Evolutionary conservation across 2,113 vertebrate species (phyloP).

Genomic region (Tylochromis polylepis): DNA sequence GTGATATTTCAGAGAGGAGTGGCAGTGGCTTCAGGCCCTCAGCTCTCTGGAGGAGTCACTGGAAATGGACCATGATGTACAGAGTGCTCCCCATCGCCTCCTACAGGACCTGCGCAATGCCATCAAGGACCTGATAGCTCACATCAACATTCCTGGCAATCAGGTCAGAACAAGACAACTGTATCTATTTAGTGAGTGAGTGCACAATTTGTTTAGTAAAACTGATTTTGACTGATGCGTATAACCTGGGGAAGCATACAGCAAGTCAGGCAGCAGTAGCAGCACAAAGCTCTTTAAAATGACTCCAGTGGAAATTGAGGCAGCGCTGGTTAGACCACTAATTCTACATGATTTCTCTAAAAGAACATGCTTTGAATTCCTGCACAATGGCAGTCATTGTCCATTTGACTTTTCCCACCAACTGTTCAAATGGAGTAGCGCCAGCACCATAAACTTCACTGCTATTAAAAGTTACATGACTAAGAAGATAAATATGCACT

Average conservation of each 20-base stretch:
- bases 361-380: slow-evolving; percentile 34
- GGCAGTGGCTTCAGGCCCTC: slow-evolving; percentile 87
- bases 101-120: slow-evolving; percentile 80
- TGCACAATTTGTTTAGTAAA: not conserved
- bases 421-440: not conserved
- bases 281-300: slow-evolving; percentile 14
- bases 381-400: slow-evolving; percentile 26
- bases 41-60: slow-evolving; percentile 70
- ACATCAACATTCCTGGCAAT: slow-evolving; percentile 79
- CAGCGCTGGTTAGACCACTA: slow-evolving; percentile 45
- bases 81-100: slow-evolving; percentile 75
- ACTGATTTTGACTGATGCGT: not conserved
- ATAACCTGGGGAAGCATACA: not conserved
- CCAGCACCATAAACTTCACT: not conserved
- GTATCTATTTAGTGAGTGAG: not conserved
- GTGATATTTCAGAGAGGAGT: slow-evolving; percentile 78
- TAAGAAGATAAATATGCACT: not conserved
- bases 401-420: slow-evolving; percentile 28
- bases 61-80: slow-evolving; percentile 66
- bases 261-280: slow-evolving; percentile 1
- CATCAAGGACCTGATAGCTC: slow-evolving; percentile 79
- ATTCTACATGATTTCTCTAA: slow-evolving; percentile 42
- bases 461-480: not conserved
- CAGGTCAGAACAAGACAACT: slow-evolving; percentile 73
- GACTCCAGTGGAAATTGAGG: slow-evolving; percentile 10